Percentiles rank a stretch among this genome's conserved stretches.
Evolutionary conservation across 2,797 vertebrate species (phyloP).

Genomic region (Esox masquinongy): DNA sequence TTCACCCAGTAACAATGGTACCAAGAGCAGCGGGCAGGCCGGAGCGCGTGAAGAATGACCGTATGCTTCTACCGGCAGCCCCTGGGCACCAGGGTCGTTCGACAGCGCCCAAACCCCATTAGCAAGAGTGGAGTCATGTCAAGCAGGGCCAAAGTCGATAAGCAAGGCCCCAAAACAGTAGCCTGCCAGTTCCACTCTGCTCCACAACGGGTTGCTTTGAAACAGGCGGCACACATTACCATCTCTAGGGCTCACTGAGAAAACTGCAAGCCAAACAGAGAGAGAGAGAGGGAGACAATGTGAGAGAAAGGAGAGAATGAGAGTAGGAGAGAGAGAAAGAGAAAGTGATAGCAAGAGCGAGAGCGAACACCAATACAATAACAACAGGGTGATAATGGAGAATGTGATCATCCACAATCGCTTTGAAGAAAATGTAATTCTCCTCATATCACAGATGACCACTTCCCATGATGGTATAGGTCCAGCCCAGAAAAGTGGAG

Average conservation of each 20-base stretch:
- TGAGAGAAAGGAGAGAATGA: background rate
- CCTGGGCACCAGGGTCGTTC: constrained; percentile 38
- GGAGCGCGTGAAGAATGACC: constrained; percentile 32
- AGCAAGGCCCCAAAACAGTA: constrained; percentile 41
- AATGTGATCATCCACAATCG: background rate
- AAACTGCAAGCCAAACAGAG: background rate
- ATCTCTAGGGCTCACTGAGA: constrained; percentile 15
- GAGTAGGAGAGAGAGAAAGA: constrained; percentile 21
- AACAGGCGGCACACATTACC: background rate
- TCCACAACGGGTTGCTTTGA: constrained; percentile 23
- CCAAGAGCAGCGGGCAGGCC: background rate
- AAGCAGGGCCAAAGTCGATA: constrained; percentile 52
- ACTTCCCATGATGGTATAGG: background rate
- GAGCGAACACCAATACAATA: background rate
- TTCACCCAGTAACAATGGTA: background rate
- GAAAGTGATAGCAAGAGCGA: constrained; percentile 5
- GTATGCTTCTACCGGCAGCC: constrained; percentile 35
- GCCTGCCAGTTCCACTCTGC: constrained; percentile 32
- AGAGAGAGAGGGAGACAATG: constrained; percentile 6
- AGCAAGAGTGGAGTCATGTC: constrained; percentile 43
- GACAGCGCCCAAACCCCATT: constrained; percentile 50
- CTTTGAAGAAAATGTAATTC: background rate
- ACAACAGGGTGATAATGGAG: background rate
- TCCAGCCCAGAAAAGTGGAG: no score
- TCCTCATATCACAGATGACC: background rate